These are phyloP conservation scores for Micronycteris hirsuta DNA, from an alignment of 2,113 vertebrate species.

Conservation along the genomic window DNA sequence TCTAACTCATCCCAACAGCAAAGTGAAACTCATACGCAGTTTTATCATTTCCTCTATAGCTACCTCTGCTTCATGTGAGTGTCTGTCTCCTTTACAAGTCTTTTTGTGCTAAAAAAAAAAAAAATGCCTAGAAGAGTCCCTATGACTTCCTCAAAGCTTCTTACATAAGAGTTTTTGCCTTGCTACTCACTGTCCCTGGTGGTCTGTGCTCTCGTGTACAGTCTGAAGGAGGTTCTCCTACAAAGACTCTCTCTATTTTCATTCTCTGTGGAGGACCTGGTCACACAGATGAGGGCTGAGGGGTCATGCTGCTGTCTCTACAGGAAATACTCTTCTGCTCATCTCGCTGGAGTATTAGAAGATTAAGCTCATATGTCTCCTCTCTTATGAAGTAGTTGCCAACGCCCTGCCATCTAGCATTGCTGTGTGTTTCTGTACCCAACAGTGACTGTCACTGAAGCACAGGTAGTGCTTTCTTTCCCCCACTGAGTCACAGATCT, in stretches of 20 bases:
- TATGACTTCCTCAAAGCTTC: neutral
- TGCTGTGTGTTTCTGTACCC: neutral
- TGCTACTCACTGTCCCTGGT: neutral
- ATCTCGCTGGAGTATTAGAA: neutral
- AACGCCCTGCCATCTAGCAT: accelerated
- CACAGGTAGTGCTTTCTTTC: accelerated
- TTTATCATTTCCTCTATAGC: neutral
- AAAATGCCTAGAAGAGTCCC: neutral
- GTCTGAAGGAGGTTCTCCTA: neutral
- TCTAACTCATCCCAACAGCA: neutral
- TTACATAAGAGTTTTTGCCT: neutral
- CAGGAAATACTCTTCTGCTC: neutral
- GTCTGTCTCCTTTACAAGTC: neutral
- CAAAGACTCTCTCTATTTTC: neutral
- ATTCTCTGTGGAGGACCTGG: neutral
- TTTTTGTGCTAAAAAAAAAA: neutral
- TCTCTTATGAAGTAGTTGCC: neutral
- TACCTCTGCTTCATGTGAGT: neutral
- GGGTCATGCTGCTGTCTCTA: neutral
- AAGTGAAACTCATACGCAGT: neutral
- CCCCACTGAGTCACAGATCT: neutral
- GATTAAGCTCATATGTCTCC: too few relatives aligned
- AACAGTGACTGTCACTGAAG: neutral
- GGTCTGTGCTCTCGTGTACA: neutral
- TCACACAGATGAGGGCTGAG: neutral